Evolutionary conservation across 2,888 invertebrate genomes (phyloP).

Genomic region (Carterocephalus palaemon): DNA sequence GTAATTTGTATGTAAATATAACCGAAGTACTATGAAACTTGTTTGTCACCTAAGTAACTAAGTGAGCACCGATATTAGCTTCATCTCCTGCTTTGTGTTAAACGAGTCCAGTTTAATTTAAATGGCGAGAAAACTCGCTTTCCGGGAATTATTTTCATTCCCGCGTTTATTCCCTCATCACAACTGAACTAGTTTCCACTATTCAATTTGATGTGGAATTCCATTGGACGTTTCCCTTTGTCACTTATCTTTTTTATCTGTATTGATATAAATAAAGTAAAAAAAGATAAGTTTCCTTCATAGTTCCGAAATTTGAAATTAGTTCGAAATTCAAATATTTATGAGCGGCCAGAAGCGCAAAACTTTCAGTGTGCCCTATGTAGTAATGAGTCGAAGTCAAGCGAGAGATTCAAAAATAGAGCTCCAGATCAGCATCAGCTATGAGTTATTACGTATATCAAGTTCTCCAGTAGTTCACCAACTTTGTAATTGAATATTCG

Average conservation of each 20-base stretch:
- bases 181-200: constrained; percentile 6
- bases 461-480: not conserved
- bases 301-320: too few species aligned
- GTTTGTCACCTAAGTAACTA: too few species aligned
- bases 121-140: constrained; percentile 2
- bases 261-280: not conserved
- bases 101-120: constrained; percentile 9
- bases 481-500: constrained; percentile 2
- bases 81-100: constrained; percentile 1
- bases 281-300: constrained; percentile 1
- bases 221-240: not conserved
- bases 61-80: constrained; percentile 3
- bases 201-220: constrained; percentile 6
- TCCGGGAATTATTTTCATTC: constrained; percentile 6
- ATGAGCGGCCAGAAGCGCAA: too few species aligned
- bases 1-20: too few species aligned
- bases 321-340: too few species aligned
- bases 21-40: too few species aligned
- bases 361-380: too few species aligned
- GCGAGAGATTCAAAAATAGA: too few species aligned
- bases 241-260: too few species aligned
- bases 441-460: not conserved
- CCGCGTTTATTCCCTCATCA: constrained; percentile 9
- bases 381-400: too few species aligned
- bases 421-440: too few species aligned